Evolutionary conservation across 2,797 vertebrate genomes (phyloP).

Genomic region (Sphaeramia orbicularis): DNA sequence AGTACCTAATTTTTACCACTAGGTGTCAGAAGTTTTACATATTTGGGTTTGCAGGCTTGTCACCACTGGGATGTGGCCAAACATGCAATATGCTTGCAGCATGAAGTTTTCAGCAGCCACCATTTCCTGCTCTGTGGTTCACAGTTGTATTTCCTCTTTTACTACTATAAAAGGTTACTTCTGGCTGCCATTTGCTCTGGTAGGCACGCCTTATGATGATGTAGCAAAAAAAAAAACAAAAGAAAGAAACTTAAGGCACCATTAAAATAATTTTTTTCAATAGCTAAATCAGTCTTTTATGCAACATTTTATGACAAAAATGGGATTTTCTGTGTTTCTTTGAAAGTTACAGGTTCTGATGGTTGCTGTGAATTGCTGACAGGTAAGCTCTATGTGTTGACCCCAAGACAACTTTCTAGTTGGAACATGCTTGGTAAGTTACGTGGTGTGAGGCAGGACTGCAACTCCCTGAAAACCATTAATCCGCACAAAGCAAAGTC

Average conservation of each 20-base stretch:
- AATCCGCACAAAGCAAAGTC: constrained; percentile 49
- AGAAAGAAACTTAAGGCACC: background rate
- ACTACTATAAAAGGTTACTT: constrained; percentile 27
- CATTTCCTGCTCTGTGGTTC: constrained; percentile 67
- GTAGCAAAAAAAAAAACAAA: background rate
- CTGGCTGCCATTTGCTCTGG: constrained; percentile 9
- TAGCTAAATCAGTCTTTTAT: background rate
- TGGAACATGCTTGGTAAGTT: constrained; percentile 29
- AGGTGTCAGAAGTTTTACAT: constrained; percentile 56
- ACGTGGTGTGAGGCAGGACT: constrained; percentile 56
- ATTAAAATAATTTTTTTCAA: background rate
- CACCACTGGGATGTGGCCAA: constrained; percentile 36
- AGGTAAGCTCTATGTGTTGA: constrained; percentile 12
- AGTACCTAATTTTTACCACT: constrained; percentile 37
- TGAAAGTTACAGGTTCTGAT: background rate
- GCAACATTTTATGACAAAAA: background rate
- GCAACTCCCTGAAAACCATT: constrained; percentile 39
- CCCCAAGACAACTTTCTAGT: constrained; percentile 29
- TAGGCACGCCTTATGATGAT: background rate
- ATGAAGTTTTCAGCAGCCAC: constrained; percentile 56
- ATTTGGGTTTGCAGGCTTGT: constrained; percentile 3
- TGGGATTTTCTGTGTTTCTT: background rate
- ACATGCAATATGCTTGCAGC: constrained; percentile 46
- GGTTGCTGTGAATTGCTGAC: background rate
- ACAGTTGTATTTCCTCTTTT: constrained; percentile 52